Percentiles rank a stretch among this genome's conserved stretches.
These are phyloP conservation scores for Labrus mixtus DNA, from an alignment of 2,113 vertebrate genomes.

Conservation along the genomic window DNA sequence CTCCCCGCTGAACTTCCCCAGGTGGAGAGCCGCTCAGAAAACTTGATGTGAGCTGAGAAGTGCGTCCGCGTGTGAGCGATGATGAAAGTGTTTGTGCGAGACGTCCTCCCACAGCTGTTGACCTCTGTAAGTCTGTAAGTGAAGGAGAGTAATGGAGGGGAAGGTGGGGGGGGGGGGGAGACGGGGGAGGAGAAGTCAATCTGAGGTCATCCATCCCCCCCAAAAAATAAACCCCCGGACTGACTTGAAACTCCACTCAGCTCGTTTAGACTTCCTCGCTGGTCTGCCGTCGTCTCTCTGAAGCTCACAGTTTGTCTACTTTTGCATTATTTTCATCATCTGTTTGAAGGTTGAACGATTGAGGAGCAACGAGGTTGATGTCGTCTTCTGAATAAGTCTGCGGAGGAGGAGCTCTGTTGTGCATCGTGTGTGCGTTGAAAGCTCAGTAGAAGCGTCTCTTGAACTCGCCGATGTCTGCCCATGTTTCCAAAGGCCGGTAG, in stretches of 20 bases:
- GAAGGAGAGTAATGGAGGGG: conserved; percentile 7
- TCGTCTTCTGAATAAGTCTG: neutral
- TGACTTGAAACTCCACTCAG: neutral
- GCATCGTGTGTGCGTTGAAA: too few species aligned
- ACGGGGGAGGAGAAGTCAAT: conserved; percentile 24
- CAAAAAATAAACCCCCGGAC: conserved; percentile 6
- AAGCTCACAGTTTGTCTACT: neutral
- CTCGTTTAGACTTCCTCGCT: conserved; percentile 1
- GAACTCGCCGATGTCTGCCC: too few species aligned
- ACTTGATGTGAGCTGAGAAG: conserved; percentile 39
- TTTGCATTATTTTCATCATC: neutral
- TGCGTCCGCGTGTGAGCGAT: conserved; percentile 32
- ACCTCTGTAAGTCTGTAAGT: conserved; percentile 23
- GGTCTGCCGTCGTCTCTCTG: too few species aligned
- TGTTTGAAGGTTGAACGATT: too few species aligned
- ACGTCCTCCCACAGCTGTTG: conserved; percentile 15
- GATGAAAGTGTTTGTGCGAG: conserved; percentile 20
- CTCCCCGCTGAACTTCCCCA: conserved; percentile 37
- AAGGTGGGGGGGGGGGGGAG: conserved; percentile 11
- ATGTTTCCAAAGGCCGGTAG: too few species aligned
- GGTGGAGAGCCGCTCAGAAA: conserved; percentile 43
- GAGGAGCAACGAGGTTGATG: neutral
- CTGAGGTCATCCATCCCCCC: too few species aligned
- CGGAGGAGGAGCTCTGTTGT: too few species aligned
- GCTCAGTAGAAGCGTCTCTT: too few species aligned